phyloP scores from a whole-genome alignment of 2,113 vertebrate genomes.

The Edolisoma coerulescens region DNA sequence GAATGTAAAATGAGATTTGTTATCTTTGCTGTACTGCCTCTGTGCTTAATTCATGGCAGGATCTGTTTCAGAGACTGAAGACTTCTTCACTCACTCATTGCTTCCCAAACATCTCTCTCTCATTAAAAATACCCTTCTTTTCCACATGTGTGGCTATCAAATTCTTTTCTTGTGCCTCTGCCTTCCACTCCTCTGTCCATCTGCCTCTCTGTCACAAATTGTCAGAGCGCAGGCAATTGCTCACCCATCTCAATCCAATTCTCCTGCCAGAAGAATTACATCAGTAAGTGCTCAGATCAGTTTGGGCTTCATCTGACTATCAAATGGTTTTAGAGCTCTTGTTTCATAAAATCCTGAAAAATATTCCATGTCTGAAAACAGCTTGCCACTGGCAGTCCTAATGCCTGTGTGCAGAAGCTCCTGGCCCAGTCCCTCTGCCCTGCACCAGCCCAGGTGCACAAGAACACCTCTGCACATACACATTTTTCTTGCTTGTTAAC shows the following conservation, averaged over 20 bases:
- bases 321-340: neutral
- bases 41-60: neutral
- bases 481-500: neutral
- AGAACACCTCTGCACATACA: neutral
- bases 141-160: neutral
- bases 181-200: neutral
- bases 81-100: neutral
- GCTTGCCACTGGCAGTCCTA: neutral
- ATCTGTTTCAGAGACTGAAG: neutral
- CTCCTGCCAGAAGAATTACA: neutral
- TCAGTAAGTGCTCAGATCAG: neutral
- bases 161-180: neutral
- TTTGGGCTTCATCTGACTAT: neutral
- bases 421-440: neutral
- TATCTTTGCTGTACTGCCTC: neutral
- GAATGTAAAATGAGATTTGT: neutral
- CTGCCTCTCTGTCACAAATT: neutral
- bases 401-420: neutral
- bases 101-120: neutral
- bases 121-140: neutral
- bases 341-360: neutral
- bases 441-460: neutral
- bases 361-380: neutral
- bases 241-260: neutral
- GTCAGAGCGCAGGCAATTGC: neutral